Evolutionary conservation across 2,113 vertebrate species (phyloP).

Genomic region (Oncorhynchus masou): DNA sequence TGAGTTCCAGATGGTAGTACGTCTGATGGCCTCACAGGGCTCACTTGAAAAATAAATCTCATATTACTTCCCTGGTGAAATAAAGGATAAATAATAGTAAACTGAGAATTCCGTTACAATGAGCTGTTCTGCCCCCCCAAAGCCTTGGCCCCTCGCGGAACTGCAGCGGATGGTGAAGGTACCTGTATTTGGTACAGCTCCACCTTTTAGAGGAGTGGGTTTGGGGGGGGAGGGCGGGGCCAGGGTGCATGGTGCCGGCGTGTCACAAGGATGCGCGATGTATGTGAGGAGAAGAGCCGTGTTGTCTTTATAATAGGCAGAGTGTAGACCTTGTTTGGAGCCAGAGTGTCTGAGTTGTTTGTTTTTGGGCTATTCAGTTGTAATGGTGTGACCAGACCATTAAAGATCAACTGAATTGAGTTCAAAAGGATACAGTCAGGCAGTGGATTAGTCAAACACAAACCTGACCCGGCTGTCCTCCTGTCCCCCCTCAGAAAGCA

Average conservation of each 20-base stretch:
- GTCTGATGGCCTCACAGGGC: too few relatives aligned
- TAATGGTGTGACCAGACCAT: background rate
- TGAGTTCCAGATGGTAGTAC: too few relatives aligned
- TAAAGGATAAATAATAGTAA: too few relatives aligned
- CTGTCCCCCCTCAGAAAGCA: slow-evolving; percentile 75
- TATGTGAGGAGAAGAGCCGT: slow-evolving; percentile 34
- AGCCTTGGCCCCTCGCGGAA: slow-evolving; percentile 60
- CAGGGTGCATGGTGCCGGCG: slow-evolving; percentile 57
- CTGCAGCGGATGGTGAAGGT: slow-evolving; percentile 79
- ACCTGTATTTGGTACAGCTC: slow-evolving; percentile 71
- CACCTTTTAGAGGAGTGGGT: slow-evolving; percentile 73
- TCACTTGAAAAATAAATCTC: too few relatives aligned
- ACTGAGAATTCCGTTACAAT: slow-evolving; percentile 15
- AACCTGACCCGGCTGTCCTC: too few relatives aligned
- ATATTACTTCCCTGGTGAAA: too few relatives aligned
- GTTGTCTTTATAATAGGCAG: slow-evolving; percentile 55
- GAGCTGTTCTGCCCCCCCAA: slow-evolving; percentile 68
- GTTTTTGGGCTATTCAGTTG: too few relatives aligned
- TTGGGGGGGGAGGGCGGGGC: background rate
- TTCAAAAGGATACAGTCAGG: too few relatives aligned
- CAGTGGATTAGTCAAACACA: too few relatives aligned
- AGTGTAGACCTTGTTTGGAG: slow-evolving; percentile 25
- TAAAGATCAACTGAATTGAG: background rate
- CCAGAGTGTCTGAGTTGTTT: background rate
- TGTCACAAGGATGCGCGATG: background rate